Base-by-base conservation (phyloP, 2,888 invertebrate species). In the Pherbina coryleti region DNA sequence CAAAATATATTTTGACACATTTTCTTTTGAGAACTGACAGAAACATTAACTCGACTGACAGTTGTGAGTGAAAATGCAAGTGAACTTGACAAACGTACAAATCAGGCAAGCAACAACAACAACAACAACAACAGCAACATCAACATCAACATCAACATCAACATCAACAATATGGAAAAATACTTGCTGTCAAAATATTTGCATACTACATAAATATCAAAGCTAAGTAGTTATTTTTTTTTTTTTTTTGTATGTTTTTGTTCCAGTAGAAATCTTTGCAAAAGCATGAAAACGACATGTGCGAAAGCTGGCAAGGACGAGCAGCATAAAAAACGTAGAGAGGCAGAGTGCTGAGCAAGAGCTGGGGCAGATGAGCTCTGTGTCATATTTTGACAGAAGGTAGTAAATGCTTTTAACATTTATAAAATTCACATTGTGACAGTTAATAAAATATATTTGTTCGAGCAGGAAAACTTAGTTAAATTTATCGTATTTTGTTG, bases 391-490 rank as follows among this genome's bases (percentile, higher is more conserved):
- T 51, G 69, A 69, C 69, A 51, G 11, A 49, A 49, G 64, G 64
- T 64, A 69, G 37, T 66, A 37, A 69, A 69, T 69, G 51, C 69
- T 69, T 69, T 69, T 51, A 11, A 49, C 69, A 25, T 69, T 69
- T 69, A 69, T 51, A 28, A 49, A 49, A 22, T n/a, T 67, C 44
- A 64, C 3, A n/a, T 34, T 64, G n/a, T 64, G 64, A 64, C 64
- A 64, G 64, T 28, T 34, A 31, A n/a, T 31, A 31, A 25, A 60
- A 60, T 11, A 60, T 60, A 60, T 60, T 44, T 44, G 11, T 11
- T 11, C 44, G 11, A 44, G 44, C 14, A 11, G 44, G 44, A 44
- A 44, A 44, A 44, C 44, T 44, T 44, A 44, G 44, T 44, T 44
- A 44, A 44, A 44, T 11, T 44, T 44, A 44, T 44, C 14, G 44